Base-by-base conservation (phyloP, 2,113 vertebrate species). In the Periophthalmus modestus region DNA sequence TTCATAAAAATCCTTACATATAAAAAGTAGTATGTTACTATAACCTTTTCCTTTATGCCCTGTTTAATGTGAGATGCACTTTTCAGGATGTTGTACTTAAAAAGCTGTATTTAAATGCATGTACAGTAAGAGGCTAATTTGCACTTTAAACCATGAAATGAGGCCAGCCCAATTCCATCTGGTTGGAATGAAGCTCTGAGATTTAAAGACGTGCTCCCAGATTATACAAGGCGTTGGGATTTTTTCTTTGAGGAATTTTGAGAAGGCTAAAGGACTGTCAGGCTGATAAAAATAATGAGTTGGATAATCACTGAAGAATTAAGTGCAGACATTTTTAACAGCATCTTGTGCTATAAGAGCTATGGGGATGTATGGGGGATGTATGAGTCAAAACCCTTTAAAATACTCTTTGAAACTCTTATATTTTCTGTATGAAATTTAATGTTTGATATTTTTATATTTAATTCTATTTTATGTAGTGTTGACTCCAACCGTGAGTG, bases 81-180 rank as follows among this genome's bases (percentile, higher is more conserved):
- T 39, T 34, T 34, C 23, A 62, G 10, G 39, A 63, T 28, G 24
- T 34, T 34, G n/a, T 10, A 12, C 34, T 34, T 19, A n/a, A 19
- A 65, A 65, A 65, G 62, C 34, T 39, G 9, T 43, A n/a, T 39
- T 65, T 43, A 65, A 65, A 69, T 54, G 62, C 69, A n/a, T 24
- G 50, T 66, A 55, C 74, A 73, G 73, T 71, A 79, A 77, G 23
- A 65, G 72, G 68, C 72, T 72, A 58, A 73, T 87, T 75, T 80
- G 43, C 68, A 87, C 85, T 84, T 83, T 73, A 83, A 84, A 69
- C 55, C 73, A 52, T 23, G 62, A 68, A 85, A 82, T 63, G 48
- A 84, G 81, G 79, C 77, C 16, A 21, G 73, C 78, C 79, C 74
- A 72, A 58, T 82, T 69, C 83, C 70, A 28, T 54, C 75, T 62